Conservation (phyloP, 2,113 vertebrate genomes). For the Pogonocichla stellata region DNA sequence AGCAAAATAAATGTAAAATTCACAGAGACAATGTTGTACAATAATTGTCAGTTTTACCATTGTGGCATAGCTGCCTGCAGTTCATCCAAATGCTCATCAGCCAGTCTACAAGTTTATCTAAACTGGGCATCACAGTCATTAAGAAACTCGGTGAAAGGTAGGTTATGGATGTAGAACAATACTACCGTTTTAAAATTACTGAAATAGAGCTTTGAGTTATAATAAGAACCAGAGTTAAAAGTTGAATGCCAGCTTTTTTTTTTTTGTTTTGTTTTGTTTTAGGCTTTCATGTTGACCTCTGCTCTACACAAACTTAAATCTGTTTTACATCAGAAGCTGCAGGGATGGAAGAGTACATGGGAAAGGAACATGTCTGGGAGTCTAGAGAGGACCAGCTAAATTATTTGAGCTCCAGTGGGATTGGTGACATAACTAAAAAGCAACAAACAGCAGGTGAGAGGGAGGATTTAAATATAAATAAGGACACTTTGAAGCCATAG, state of each 20-base stretch:
- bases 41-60: background rate
- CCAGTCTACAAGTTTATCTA: background rate
- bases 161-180: conserved; percentile 25
- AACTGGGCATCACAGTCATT: background rate
- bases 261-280: conserved; percentile 48
- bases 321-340: conserved; percentile 79
- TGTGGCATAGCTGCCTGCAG: background rate
- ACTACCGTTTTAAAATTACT: conserved; percentile 35
- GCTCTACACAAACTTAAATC: conserved; percentile 77
- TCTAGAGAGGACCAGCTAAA: conserved; percentile 30
- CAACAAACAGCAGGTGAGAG: conserved; percentile 85
- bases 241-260: conserved; percentile 61
- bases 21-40: background rate
- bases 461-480: conserved; percentile 67
- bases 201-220: conserved; percentile 51
- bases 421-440: conserved; percentile 84
- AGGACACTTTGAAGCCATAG: conserved; percentile 81
- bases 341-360: conserved; percentile 71
- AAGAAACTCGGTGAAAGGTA: conserved; percentile 5
- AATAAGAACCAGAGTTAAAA: conserved; percentile 77
- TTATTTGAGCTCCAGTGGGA: conserved; percentile 68
- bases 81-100: background rate
- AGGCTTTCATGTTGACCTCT: conserved; percentile 84
- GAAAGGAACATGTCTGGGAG: conserved; percentile 56
- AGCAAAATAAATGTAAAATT: background rate